Evolutionary conservation across 1,140 invertebrate species (phyloP), one percentile per base, ranked within the genome.

Genomic region (Mercenaria mercenaria): DNA sequence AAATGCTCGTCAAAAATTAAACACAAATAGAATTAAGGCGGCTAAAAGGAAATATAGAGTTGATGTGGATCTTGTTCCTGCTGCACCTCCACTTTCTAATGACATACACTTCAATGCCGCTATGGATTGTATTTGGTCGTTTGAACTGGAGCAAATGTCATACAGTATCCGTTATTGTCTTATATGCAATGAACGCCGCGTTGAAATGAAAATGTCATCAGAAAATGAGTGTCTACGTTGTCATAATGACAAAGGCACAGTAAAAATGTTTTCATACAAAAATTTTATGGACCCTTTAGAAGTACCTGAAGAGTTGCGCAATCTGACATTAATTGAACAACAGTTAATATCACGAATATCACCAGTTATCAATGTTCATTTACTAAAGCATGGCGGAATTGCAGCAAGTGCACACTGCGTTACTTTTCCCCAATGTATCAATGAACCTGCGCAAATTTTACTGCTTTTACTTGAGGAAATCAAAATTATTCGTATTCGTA

Each of bases 381-480:
- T 91, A 59, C 29, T 91, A 0, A 85, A 81, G 47, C 86, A 91
- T 88, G 86, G 90, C n/a, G 86, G 85, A 18, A 77, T 91, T 80
- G 82, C 90, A 18, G 4, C 85, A 26, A 79, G 26, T 32, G 85
- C 69, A 26, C 90, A 84, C 64, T 91, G 90, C 76, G 77, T 91
- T 15, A 67, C 81, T 23, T 91, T 91, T 69, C 90, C 90, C 0
- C 80, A 91, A 69, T 39, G 83, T 47, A 32, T 91, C 32, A 84
- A 88, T 88, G 85, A 91, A 64, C 80, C 85, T 82, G 41, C 61
- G n/a, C 6, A 43, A 83, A 67, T 88, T 52, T 43, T 88, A 2
- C 85, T 79, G 26, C 81, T 37, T 37, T 67, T 91, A 41, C 85
- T 64, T 34, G 15, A 34, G 37, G 85, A 88, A 72, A 61, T 91